Base-by-base conservation (phyloP, 2,888 invertebrate genomes). In the Tachystola acroxantha region DNA sequence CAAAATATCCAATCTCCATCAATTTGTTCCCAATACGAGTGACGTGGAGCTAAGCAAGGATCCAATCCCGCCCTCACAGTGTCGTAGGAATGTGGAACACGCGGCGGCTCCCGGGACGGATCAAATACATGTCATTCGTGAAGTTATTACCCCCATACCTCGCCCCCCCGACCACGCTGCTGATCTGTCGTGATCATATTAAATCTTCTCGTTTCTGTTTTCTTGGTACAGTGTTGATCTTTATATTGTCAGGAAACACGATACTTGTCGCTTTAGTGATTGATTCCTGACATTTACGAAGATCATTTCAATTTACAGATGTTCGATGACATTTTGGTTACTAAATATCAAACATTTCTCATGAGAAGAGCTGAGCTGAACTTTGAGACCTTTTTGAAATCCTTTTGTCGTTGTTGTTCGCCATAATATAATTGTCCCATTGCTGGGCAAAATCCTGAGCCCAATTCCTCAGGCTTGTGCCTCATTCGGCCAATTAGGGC, bases 41-140 rank as follows among this genome's bases (percentile, higher is more conserved):
- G 28, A 28, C 28, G 11, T 12, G 7, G 6, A 28, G 6, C 27
- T 27, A 27, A 27, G 14, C 29, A 10, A 6, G 14, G 29, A 30
- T 30, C 16, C 29, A 14, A 16, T 30, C 16, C 29, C n/a, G 29
- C 9, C 2, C 14, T 11, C 14, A 28, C 6, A 14, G 29, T 16
- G 29, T 3, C 29, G 6, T 7, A 16, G 16, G 16, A 16, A 30
- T 30, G 29, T 16, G 29, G 29, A 16, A 16, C 16, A 3, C 27
- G 14, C 29, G 2, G 5, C 29, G 2, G 1, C 12, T 12, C 9
- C 28, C 13, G 1, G 16, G 29, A 30, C 14, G 14, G 29, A 27
- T 27, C 27, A 7, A 30, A 30, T 30, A 30, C n/a, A 30, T 30
- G 29, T 14, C 29, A 30, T 30, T 30, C 29, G 14, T n/a, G 29